These are phyloP conservation scores for Fulmarus glacialis DNA, from an alignment of 2,113 vertebrate genomes.

Conservation along the genomic window DNA sequence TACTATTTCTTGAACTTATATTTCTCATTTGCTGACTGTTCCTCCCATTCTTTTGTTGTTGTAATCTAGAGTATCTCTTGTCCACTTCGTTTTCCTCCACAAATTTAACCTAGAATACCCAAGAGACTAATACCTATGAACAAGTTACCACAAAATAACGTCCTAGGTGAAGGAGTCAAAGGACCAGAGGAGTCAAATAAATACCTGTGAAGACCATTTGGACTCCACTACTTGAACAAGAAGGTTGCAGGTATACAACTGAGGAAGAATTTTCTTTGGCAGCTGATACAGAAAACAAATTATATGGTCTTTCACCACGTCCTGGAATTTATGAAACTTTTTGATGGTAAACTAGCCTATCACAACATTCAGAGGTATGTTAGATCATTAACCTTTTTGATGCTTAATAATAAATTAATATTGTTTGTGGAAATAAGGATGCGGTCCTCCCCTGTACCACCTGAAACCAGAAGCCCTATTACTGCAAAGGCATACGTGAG, in stretches of 20 bases:
- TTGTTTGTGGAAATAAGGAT: background rate
- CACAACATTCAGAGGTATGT: background rate
- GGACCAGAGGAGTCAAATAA: background rate
- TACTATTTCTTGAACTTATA: background rate
- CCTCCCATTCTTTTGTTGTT: background rate
- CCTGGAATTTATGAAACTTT: background rate
- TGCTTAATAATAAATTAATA: background rate
- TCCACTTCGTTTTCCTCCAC: background rate
- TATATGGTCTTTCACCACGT: background rate
- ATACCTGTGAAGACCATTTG: background rate
- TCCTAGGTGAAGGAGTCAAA: background rate
- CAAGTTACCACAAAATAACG: background rate
- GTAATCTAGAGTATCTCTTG: background rate
- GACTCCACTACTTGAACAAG: background rate
- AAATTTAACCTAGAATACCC: background rate
- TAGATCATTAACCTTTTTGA: background rate
- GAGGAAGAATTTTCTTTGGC: background rate
- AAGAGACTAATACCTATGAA: background rate
- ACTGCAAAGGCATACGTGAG: accelerated
- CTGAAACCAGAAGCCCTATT: background rate
- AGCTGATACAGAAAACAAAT: background rate
- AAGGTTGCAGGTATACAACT: background rate
- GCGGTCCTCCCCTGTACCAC: background rate
- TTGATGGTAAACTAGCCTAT: background rate
- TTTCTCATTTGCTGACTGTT: background rate